Evolutionary conservation across 1,140 invertebrate species (phyloP).

Genomic region (Papilio polytes): DNA sequence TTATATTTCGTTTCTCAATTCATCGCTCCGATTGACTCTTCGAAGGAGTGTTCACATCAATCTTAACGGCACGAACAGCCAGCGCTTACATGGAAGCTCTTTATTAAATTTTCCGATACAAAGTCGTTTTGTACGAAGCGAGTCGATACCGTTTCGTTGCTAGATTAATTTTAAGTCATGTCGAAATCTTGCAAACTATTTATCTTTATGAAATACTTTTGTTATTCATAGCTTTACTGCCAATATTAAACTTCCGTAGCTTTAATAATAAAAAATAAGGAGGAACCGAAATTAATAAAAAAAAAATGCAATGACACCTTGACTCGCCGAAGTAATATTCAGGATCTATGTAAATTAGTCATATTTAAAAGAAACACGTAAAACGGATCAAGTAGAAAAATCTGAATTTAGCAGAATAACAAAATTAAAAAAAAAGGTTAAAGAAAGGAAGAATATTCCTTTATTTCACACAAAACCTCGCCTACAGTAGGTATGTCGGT

Average conservation of each 20-base stretch:
- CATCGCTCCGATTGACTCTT: constrained; percentile 22
- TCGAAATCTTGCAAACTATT: constrained; percentile 59
- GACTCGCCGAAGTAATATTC: neutral
- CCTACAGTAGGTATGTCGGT: neutral
- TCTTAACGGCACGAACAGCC: constrained; percentile 55
- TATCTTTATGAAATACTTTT: neutral
- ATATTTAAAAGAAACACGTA: constrained; percentile 10
- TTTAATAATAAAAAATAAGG: no score
- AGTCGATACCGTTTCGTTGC: constrained; percentile 53
- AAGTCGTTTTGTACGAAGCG: constrained; percentile 52
- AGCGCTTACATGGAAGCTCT: constrained; percentile 53
- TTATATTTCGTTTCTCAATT: constrained; percentile 38
- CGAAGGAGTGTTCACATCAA: constrained; percentile 56
- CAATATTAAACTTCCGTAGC: no score
- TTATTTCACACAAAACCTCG: neutral
- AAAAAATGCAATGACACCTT: neutral
- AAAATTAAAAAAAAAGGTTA: neutral
- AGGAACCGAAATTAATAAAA: neutral
- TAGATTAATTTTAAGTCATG: constrained; percentile 71
- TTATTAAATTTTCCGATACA: constrained; percentile 69
- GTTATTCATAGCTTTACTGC: neutral
- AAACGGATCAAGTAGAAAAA: neutral
- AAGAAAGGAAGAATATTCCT: neutral
- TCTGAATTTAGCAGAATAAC: neutral
- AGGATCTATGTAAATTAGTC: neutral